Evolutionary conservation across 92 coral and sea anemone genomes (phyloP), one percentile per base, ranked within the genome.

Genomic region (Actinernus sp.): DNA sequence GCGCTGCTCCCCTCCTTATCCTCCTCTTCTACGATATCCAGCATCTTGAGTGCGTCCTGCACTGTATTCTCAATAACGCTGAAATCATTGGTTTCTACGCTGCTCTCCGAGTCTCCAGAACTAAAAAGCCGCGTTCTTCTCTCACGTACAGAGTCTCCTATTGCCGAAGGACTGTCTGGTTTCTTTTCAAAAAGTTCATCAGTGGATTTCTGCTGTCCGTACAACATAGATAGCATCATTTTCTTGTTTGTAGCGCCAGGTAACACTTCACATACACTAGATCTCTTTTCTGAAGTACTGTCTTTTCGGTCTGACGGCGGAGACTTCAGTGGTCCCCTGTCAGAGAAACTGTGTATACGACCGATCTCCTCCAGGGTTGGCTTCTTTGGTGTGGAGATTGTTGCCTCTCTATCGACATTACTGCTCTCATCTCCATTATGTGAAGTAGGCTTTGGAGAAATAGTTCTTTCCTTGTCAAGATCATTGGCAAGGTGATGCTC

Each of bases 171-270:
- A 14, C 66, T 46, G 18, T 65, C 78, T 45, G 55, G 41, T 37
- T 68, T 56, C 80, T 87, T 65, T 73, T 88, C 64, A 61, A 55
- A 46, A 73, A 88, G 51, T 33, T 95, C 96, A 44, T 95, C 97
- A 55, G 82, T 58, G n/a, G 93, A 87, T 39, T 61, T 89, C 50
- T 84, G 90, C 52, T 80, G 89, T 19, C 95, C 95, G 62, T 90
- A 90, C 14, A 90, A 53, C 97, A 90, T 90, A 2, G 89, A 81
- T 22, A 90, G 61, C 97, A 90, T 90, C 93, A 90, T 86, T 68
- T 90, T 90, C 58, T 87, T 90, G 55, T 90, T 90, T 23, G 52
- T 9, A 49, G 76, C 86, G 19, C 91, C 91, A 1, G 91, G 91
- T 34, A 84, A 90, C 2, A 92, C 89, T 58, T 90, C 97, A 14